These are phyloP conservation scores for Apis dorsata DNA, from an alignment of 1,140 invertebrate genomes.

Conservation along the genomic window DNA sequence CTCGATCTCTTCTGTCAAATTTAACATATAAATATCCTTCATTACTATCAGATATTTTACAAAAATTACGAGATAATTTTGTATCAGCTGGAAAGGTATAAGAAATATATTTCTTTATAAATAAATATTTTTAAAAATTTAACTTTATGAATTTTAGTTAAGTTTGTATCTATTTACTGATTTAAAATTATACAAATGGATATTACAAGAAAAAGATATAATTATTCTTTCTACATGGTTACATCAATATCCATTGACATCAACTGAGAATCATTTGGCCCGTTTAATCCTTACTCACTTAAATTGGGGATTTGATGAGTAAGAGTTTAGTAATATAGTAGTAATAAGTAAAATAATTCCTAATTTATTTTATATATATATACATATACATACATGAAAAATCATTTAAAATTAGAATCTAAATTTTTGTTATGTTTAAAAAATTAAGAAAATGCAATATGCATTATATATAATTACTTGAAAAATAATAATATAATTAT, in stretches of 20 bases:
- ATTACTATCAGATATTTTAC: conserved; percentile 85
- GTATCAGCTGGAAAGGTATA: conserved; percentile 83
- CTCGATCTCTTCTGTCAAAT: conserved; percentile 86
- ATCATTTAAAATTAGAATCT: background rate
- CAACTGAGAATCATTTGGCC: conserved; percentile 85
- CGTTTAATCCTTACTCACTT: conserved; percentile 86
- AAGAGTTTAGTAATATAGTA: conserved; percentile 25
- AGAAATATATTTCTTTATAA: conserved; percentile 26
- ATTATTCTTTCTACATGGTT: conserved; percentile 85
- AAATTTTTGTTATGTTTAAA: background rate
- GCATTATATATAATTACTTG: no score
- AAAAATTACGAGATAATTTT: conserved; percentile 84
- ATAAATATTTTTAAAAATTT: background rate
- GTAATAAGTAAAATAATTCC: no score
- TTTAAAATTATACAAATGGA: conserved; percentile 86
- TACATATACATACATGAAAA: background rate
- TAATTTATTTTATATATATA: background rate
- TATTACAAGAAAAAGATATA: conserved; percentile 85
- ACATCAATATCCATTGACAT: conserved; percentile 81
- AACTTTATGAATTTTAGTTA: conserved; percentile 74
- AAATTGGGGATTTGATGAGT: conserved; percentile 85
- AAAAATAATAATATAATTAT: no score
- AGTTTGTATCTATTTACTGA: conserved; percentile 88
- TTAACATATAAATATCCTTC: conserved; percentile 86
- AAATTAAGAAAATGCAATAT: background rate